Base-by-base conservation (phyloP, 2,113 vertebrate species). In the human region DNA sequence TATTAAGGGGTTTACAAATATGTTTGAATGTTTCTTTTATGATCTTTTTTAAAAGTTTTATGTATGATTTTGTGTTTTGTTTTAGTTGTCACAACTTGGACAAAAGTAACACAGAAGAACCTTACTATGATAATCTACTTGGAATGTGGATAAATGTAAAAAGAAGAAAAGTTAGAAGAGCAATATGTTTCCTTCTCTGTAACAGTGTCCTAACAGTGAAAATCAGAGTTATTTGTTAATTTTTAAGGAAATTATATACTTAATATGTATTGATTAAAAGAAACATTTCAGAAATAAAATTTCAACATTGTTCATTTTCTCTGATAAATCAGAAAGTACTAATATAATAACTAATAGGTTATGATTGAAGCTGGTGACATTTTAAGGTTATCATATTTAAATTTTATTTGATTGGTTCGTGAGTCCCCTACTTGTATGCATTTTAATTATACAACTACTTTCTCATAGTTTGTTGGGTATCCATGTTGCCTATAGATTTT, bases 71-170 rank as follows among this genome's bases (percentile, higher is more conserved):
- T 90, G 52, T 87, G 72, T 87, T 96, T 90, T 27, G 96, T 90
- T 98, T 98, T 20, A 99, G 99, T 99, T 99, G 86, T 99, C 99
- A 85, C 99, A 99, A 13, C 99, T 99, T 95, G 99, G 99, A 97
- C 99, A 99, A 93, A 99, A 99, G 98, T 99, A 99, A 97, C 89
- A 96, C 83, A 87, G 96, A 94, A 98, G 96, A 97, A 90, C 79
- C 70, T 83, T 57, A 59, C 90, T 97, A 93, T 89, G 86, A 95
- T 94, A 93, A 90, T 87, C 82, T 80, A n/a, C 55, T 88, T 94
- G 96, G 81, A 94, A 84, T 40, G 95, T 93, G 83, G 95, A 90
- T 90, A 96, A 10, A 2, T 97, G 95, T 97, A 97, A 98, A 98
- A 95, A 96, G 95, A 97, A 96, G 95, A 97, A 96, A 97, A 96